Conservation (phyloP, 2,113 vertebrate genomes). For the Alaudala cheleensis region DNA sequence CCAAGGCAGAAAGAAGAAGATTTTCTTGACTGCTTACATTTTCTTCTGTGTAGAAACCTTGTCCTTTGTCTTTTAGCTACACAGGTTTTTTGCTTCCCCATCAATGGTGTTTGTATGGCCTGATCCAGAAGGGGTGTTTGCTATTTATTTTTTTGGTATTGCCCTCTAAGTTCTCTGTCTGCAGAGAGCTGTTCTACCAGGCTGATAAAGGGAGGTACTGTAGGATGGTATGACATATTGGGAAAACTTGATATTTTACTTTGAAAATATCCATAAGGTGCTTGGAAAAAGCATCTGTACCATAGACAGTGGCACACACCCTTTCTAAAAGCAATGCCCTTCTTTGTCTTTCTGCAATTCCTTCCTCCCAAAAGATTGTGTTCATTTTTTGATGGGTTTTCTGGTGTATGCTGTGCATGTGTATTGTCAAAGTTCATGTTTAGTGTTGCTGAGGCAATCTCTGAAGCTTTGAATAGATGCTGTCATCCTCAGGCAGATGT, state of each 20-base stretch:
- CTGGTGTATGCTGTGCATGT: neutral
- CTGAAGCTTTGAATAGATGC: neutral
- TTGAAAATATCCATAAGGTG: neutral
- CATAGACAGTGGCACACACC: fast-evolving
- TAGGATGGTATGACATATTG: neutral
- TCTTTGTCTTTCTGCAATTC: neutral
- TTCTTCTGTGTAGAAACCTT: neutral
- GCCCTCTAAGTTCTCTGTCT: neutral
- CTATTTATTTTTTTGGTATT: neutral
- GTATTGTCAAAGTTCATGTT: neutral
- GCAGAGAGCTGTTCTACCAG: neutral
- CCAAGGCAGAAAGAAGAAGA: neutral
- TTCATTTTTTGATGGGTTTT: neutral
- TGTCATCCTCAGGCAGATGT: neutral
- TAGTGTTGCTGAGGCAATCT: neutral
- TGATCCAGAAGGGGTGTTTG: neutral
- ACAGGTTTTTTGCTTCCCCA: neutral
- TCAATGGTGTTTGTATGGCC: neutral
- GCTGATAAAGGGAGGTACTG: neutral
- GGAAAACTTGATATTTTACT: neutral
- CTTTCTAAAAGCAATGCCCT: neutral
- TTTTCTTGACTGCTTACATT: neutral
- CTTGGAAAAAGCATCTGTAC: neutral
- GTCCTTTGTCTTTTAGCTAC: neutral
- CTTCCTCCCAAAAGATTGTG: neutral